Percentiles rank a stretch among this genome's conserved stretches.
Conservation (phyloP, 2,113 vertebrate genomes). For the Ciconia boyciana region DNA sequence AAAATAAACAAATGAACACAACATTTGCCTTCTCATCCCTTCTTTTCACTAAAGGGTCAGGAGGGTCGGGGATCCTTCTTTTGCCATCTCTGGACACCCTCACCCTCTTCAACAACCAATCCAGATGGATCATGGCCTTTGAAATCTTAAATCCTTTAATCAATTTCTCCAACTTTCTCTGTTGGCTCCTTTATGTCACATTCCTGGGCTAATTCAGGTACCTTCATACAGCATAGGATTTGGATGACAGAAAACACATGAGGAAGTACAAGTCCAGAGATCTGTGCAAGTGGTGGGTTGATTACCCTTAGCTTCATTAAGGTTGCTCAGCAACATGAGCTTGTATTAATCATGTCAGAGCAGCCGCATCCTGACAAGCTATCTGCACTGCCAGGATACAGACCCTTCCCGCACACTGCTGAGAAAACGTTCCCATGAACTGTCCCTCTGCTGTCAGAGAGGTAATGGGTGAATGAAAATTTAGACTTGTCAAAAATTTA, state of each 20-base stretch:
- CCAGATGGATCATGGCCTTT: conserved; percentile 49
- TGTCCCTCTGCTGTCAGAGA: background rate
- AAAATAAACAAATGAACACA: conserved; percentile 63
- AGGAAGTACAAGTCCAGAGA: conserved; percentile 23
- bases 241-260: conserved; percentile 39
- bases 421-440: conserved; percentile 18
- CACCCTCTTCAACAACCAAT: conserved; percentile 40
- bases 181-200: conserved; percentile 31
- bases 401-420: background rate
- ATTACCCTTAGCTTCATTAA: conserved; percentile 51
- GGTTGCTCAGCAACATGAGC: conserved; percentile 53
- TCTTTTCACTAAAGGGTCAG: conserved; percentile 61
- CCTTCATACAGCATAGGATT: background rate
- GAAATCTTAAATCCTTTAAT: conserved; percentile 60
- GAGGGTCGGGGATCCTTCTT: conserved; percentile 39
- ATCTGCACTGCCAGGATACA: conserved; percentile 17
- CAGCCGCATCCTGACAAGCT: conserved; percentile 10
- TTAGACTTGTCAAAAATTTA: background rate
- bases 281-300: conserved; percentile 1
- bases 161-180: conserved; percentile 45
- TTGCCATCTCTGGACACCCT: conserved; percentile 49
- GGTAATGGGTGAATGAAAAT: background rate
- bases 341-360: conserved; percentile 54
- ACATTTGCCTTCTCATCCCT: conserved; percentile 62
- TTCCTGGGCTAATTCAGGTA: conserved; percentile 48